Evolutionary conservation across 1,140 invertebrate genomes (phyloP), one percentile per base, ranked within the genome.

Genomic region (Contarinia nasturtii): DNA sequence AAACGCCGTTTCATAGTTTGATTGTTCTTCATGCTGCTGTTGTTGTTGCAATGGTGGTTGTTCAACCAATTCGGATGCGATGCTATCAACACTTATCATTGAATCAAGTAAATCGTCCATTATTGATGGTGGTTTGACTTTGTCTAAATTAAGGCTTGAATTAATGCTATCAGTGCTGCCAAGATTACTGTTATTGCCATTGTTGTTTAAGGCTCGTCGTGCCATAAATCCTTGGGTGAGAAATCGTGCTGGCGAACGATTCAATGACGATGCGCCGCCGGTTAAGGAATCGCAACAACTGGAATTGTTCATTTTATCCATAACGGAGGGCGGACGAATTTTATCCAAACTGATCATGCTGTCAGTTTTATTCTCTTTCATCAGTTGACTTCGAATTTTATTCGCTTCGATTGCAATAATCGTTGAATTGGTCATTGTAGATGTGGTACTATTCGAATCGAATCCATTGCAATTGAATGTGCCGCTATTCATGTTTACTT

Each of bases 31-130:
- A 19, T 57, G n/a, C n/a, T n/a, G n/a, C n/a, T 38, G 36, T 27
- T 15, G 11, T 4, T 11, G 8, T 4, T 33, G 10, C 4, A 8
- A 12, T 22, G 52, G 50, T 15, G 56, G 55, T 0, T 50, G 51
- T 44, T 86, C 82, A 1, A 73, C 77, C 5, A 80, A 69, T 64
- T 86, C 83, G 1, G 79, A 85, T 12, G 76, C 77, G 33, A 89
- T 83, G 54, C 83, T 87, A 0, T 81, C 80, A 1, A 89, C 79
- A 47, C 85, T 89, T 8, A 86, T 64, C 75, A 87, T 85, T 69
- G 87, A 78, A 53, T 85, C 82, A 0, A 77, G 70, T 12, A 83
- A 54, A 51, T 85, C 75, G 42, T 84, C 80, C 76, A 89, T 78
- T 51, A 80, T 71, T 0, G 83, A 84, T 0, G 86, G 85, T 14